Evolutionary conservation across 1,140 invertebrate species (phyloP).

Genomic region (Microplitis demolitor): DNA sequence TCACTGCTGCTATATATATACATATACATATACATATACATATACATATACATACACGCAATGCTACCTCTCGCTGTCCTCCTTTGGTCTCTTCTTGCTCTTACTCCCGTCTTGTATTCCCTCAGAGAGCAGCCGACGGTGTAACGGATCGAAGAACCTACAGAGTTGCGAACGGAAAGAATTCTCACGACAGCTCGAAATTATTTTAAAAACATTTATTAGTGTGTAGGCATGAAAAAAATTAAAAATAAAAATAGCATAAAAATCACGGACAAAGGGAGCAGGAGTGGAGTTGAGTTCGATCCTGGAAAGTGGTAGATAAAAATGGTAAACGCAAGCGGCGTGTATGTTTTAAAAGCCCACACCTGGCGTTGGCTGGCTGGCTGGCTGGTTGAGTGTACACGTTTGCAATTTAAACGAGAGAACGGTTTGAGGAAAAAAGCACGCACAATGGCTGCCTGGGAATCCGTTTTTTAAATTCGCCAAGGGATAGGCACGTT

Average conservation of each 20-base stretch:
- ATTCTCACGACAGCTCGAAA: no score
- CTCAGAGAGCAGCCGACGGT: no score
- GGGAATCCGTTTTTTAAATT: constrained; percentile 20
- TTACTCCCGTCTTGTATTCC: no score
- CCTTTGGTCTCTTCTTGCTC: no score
- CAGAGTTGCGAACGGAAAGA: no score
- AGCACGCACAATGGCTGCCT: constrained; percentile 5
- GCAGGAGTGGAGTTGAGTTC: background rate
- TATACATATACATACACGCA: no score
- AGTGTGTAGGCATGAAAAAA: no score
- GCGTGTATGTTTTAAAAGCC: background rate
- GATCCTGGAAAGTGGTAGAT: background rate
- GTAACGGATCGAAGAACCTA: no score
- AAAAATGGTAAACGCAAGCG: background rate
- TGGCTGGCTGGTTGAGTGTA: background rate
- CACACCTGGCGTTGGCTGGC: background rate
- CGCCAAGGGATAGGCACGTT: constrained; percentile 15
- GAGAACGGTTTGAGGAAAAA: constrained; percentile 1
- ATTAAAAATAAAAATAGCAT: background rate
- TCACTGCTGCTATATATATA: background rate
- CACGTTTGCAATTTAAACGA: constrained; percentile 47
- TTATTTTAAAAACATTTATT: no score
- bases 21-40: no score
- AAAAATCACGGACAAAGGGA: background rate
- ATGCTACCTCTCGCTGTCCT: no score